These are phyloP conservation scores for Corythornis vintsioides DNA, from an alignment of 2,113 vertebrate genomes.

Conservation along the genomic window DNA sequence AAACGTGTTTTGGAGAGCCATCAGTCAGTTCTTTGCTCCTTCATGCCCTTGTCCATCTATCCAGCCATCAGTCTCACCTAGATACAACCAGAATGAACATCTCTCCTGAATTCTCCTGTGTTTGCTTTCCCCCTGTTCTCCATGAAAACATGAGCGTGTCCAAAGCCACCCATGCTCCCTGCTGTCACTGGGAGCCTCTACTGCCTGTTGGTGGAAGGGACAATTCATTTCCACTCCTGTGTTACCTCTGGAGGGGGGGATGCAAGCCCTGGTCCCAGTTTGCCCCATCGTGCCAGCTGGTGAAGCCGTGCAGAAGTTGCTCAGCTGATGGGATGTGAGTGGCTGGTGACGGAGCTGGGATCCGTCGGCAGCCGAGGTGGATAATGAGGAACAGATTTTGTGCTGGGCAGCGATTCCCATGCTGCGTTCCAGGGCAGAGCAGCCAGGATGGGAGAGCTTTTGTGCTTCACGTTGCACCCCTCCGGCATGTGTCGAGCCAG, in stretches of 20 bases:
- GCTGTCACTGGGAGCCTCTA: not conserved
- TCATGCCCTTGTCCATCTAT: not conserved
- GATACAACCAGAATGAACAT: fast-evolving
- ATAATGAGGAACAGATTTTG: constrained; percentile 64
- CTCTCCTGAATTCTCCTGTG: not conserved
- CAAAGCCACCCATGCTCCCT: not conserved
- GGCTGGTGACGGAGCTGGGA: not conserved
- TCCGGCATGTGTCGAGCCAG: not conserved
- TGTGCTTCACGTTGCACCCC: not conserved
- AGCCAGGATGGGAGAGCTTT: constrained; percentile 26
- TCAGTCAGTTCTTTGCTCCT: not conserved
- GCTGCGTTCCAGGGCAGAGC: constrained; percentile 43
- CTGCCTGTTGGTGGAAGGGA: not conserved
- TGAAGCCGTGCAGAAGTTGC: not conserved
- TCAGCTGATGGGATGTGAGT: fast-evolving
- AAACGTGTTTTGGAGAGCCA: not conserved
- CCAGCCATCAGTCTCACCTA: not conserved
- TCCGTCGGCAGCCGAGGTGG: not conserved
- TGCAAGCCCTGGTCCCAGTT: not conserved
- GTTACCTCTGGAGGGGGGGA: not conserved
- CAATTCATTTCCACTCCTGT: not conserved
- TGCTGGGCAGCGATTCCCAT: constrained; percentile 19
- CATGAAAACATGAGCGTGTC: no score
- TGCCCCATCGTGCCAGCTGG: fast-evolving
- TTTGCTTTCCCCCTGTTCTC: not conserved